Evolutionary conservation across 2,888 invertebrate genomes (phyloP), one percentile per base, ranked within the genome.

Genomic region (Hesperia comma): DNA sequence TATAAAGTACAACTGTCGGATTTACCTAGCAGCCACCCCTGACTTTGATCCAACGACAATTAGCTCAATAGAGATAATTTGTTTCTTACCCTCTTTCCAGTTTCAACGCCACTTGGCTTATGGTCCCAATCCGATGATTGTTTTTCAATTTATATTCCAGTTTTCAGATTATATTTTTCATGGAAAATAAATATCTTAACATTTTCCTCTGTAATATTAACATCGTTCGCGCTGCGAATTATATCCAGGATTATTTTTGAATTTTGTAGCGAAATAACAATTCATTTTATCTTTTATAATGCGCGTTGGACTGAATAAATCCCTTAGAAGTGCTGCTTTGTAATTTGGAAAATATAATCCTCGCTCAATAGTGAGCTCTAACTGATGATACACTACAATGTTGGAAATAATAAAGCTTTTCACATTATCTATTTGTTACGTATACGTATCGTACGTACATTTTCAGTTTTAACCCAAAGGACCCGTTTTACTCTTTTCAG

Each of bases 41-140:
- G 81, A 76, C 85, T 87, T 88, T 90, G 88, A 91, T 90, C 89
- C 83, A 82, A 76, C 82, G 82, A 86, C 90, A 92, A 92, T 92
- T 91, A 92, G 90, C 84, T 77, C 75, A 84, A 84, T 84, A 84
- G 81, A 87, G 82, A 86, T 91, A 88, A 90, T 89, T 90, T 90
- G 85, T 87, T 90, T 84, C 81, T 84, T 86, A 82, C 78, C 78
- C 78, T 79, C 78, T 78, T 49, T 12, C 19, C 12, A 19, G 70
- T 72, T 78, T 77, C 75, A 69, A 74, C 74, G 77, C 80, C 84
- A 83, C 82, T 86, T 82, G 82, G 82, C 82, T 86, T 85, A 85
- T 79, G 80, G 81, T 81, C 85, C 84, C 84, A 82, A 84, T 84
- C 78, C 79, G 79, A 85, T 84, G 82, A 87, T 90, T 90, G 85